Evolutionary conservation across 1,140 invertebrate species (phyloP).

Genomic region (Drosophila pandora): DNA sequence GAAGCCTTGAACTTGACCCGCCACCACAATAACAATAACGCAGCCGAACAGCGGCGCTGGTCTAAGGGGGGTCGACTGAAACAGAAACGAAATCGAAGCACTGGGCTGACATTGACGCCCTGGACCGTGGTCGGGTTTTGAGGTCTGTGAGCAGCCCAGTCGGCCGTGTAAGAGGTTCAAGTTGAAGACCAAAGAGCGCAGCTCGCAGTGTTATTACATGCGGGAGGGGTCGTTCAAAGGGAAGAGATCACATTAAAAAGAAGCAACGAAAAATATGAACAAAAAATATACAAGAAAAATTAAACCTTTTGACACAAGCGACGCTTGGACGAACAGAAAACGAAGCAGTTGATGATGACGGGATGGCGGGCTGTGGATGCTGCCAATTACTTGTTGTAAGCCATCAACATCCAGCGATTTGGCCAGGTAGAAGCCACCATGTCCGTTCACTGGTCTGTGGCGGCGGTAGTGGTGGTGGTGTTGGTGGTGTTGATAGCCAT

Average conservation of each 20-base stretch:
- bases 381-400: constrained; percentile 83
- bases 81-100: constrained; percentile 60
- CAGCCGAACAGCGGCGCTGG: constrained; percentile 32
- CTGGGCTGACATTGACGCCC: constrained; percentile 73
- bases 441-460: constrained; percentile 28
- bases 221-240: constrained; percentile 23
- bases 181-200: constrained; percentile 70
- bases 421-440: constrained; percentile 57
- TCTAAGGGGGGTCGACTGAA: constrained; percentile 36
- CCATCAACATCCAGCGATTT: constrained; percentile 83
- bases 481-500: constrained; percentile 82
- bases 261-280: constrained; percentile 17
- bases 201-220: constrained; percentile 71
- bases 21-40: constrained; percentile 66
- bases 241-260: constrained; percentile 7
- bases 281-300: constrained; percentile 50
- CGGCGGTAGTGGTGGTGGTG: constrained; percentile 34
- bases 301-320: constrained; percentile 82
- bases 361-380: constrained; percentile 64
- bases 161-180: constrained; percentile 73
- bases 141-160: constrained; percentile 48
- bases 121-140: constrained; percentile 17
- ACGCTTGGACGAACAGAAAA: constrained; percentile 63
- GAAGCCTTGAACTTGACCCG: constrained; percentile 81
- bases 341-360: constrained; percentile 57